phyloP scores from a whole-genome alignment of 1,140 invertebrate species.

The Plutomurus gul region DNA sequence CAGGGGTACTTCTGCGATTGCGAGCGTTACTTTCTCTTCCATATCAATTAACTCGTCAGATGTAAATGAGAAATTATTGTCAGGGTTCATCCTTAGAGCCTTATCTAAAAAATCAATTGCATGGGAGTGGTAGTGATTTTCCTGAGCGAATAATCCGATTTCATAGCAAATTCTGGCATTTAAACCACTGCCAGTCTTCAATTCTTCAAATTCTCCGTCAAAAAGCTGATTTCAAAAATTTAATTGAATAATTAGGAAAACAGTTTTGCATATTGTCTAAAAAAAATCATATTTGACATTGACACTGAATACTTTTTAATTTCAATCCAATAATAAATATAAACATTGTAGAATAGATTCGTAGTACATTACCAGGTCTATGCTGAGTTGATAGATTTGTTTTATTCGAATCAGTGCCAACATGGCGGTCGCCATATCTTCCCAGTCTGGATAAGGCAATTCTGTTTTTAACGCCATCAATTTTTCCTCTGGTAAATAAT shows the following conservation, averaged over 20 bases:
- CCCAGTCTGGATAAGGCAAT: background rate
- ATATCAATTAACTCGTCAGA: background rate
- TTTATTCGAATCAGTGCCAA: background rate
- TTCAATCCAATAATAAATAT: too few species aligned
- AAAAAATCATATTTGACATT: background rate
- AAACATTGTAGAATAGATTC: too few species aligned
- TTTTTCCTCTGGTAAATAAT: background rate
- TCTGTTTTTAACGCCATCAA: background rate
- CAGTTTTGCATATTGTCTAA: too few species aligned
- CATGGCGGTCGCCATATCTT: background rate
- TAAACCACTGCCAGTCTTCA: background rate
- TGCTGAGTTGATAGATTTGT: constrained; percentile 21
- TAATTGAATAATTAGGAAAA: background rate
- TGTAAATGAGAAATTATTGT: background rate
- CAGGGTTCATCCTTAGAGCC: background rate
- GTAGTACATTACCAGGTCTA: background rate
- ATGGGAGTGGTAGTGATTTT: background rate
- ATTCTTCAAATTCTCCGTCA: background rate
- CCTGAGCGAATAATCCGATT: background rate
- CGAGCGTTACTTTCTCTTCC: background rate
- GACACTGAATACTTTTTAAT: too few species aligned
- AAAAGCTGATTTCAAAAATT: background rate
- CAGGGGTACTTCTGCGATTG: background rate
- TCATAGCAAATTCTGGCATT: background rate
- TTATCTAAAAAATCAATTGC: constrained; percentile 1